Conservation (phyloP, 1,140 invertebrate species). For the Panagrolaimus sp. region DNA sequence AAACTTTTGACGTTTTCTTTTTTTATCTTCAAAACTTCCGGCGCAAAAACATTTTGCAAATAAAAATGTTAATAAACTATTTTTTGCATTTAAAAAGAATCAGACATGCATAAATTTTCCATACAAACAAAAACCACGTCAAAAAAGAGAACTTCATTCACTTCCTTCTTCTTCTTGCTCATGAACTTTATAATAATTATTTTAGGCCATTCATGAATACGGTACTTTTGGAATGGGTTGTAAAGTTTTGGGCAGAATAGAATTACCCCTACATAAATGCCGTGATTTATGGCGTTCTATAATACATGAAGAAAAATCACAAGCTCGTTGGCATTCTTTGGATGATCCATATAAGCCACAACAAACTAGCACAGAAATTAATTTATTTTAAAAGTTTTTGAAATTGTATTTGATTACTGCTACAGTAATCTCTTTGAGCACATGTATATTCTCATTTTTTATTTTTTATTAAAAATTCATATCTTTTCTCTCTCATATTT, state of each 20-base stretch:
- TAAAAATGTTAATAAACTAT: too few species aligned
- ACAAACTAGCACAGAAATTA: background rate
- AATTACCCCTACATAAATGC: constrained; percentile 54
- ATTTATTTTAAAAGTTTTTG: constrained; percentile 8
- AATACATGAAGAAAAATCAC: constrained; percentile 54
- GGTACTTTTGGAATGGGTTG: constrained; percentile 54
- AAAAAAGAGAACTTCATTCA: too few species aligned
- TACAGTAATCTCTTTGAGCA: constrained; percentile 12
- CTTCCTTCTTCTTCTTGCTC: too few species aligned
- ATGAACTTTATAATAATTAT: background rate
- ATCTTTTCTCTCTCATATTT: background rate
- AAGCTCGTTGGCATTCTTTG: constrained; percentile 54
- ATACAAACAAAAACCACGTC: too few species aligned
- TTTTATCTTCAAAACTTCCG: too few species aligned
- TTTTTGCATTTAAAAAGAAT: too few species aligned
- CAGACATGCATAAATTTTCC: too few species aligned
- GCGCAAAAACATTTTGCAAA: too few species aligned
- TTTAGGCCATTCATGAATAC: constrained; percentile 52
- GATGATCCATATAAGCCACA: constrained; percentile 39
- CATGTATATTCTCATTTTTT: background rate
- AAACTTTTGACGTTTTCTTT: too few species aligned
- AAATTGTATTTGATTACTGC: too few species aligned
- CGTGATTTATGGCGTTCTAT: constrained; percentile 54
- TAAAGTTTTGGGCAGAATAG: constrained; percentile 46
- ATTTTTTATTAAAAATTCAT: background rate